These are phyloP conservation scores for Parnassius glacialis DNA, from an alignment of 2,888 invertebrate genomes.

Conservation along the genomic window DNA sequence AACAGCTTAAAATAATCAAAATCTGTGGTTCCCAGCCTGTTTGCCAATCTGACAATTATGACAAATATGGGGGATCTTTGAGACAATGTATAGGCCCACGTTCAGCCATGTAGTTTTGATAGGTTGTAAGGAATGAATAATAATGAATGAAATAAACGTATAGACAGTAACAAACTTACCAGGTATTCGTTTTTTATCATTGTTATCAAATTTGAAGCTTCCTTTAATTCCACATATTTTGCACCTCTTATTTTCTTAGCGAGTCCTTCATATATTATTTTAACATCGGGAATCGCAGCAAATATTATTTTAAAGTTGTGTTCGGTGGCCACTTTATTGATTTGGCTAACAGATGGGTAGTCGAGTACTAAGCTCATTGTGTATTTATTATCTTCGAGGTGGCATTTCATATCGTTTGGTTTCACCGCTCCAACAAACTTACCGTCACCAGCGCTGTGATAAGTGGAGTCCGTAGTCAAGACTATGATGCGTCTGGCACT, in stretches of 20 bases:
- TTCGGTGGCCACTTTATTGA: slow-evolving; percentile 82
- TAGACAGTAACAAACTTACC: slow-evolving; percentile 56
- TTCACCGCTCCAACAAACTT: slow-evolving; percentile 83
- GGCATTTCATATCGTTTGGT: slow-evolving; percentile 87
- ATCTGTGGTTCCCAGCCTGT: too few relatives aligned
- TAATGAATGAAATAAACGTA: too few relatives aligned
- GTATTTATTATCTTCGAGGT: slow-evolving; percentile 79
- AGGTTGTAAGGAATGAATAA: too few relatives aligned
- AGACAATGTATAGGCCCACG: too few relatives aligned
- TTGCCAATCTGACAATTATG: too few relatives aligned
- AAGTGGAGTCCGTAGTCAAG: slow-evolving; percentile 88
- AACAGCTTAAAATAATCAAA: too few relatives aligned
- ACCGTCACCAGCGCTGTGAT: slow-evolving; percentile 91
- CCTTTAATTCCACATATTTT: slow-evolving; percentile 72
- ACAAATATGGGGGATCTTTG: too few relatives aligned
- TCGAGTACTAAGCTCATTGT: slow-evolving; percentile 80
- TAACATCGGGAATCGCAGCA: slow-evolving; percentile 78
- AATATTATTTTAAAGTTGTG: slow-evolving; percentile 90
- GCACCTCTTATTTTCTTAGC: slow-evolving; percentile 84
- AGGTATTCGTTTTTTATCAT: slow-evolving; percentile 86
- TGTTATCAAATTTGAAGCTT: slow-evolving; percentile 81
- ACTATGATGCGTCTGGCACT: slow-evolving; percentile 88
- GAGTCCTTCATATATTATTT: slow-evolving; percentile 74
- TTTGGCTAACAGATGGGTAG: slow-evolving; percentile 89
- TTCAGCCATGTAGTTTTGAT: too few relatives aligned